Evolutionary conservation across 1,140 invertebrate species (phyloP).

Genomic region (Capitella teleta): DNA sequence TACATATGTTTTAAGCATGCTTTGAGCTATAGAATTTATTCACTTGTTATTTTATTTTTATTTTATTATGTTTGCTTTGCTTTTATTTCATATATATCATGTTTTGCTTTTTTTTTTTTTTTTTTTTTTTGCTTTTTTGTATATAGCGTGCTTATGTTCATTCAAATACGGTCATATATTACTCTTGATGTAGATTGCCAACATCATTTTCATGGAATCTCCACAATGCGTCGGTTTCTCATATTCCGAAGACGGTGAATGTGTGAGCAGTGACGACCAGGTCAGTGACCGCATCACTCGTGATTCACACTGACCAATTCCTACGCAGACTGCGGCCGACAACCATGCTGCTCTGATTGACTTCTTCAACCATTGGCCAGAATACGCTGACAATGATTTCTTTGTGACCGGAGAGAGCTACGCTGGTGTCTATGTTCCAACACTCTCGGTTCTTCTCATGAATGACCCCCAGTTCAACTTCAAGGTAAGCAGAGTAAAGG

Average conservation of each 20-base stretch:
- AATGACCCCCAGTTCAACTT: constrained; percentile 36
- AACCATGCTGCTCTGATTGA: constrained; percentile 41
- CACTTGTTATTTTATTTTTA: too few relatives aligned
- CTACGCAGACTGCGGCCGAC: too few relatives aligned
- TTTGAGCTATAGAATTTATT: too few relatives aligned
- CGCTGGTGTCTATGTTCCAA: constrained; percentile 52
- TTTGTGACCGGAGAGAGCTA: constrained; percentile 76
- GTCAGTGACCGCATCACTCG: constrained; percentile 24
- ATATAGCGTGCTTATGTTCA: too few relatives aligned
- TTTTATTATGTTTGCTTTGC: too few relatives aligned
- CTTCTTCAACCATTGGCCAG: constrained; percentile 46
- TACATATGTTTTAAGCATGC: too few relatives aligned
- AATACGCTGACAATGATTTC: constrained; percentile 45
- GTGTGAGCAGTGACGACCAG: constrained; percentile 44
- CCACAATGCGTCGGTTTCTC: constrained; percentile 50
- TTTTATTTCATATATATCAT: too few relatives aligned
- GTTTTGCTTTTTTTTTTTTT: too few relatives aligned
- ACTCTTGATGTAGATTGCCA: constrained; percentile 53
- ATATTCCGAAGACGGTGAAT: constrained; percentile 44
- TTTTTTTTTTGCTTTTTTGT: too few relatives aligned
- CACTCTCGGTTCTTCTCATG: constrained; percentile 43
- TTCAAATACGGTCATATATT: too few relatives aligned
- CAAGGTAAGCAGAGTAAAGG: too few relatives aligned
- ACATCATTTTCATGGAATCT: constrained; percentile 55
- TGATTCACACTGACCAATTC: too few relatives aligned